A percentile compares a stretch with the other conserved stretches of the same genome.
Evolutionary conservation across 2,888 invertebrate species (phyloP).

Genomic region (Agriopis aurantiaria): DNA sequence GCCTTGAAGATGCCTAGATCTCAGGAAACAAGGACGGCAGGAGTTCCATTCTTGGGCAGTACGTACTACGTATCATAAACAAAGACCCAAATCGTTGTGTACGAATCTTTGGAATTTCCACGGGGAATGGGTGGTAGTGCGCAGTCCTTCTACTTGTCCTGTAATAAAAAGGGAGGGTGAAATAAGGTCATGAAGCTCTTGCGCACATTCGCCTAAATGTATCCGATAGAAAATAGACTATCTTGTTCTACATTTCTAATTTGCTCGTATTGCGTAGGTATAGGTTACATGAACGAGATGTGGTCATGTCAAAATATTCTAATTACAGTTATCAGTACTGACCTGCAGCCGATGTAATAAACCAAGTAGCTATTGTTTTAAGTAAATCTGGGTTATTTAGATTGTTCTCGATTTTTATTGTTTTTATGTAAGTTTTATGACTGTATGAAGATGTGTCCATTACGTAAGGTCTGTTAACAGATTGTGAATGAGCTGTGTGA

Average conservation of each 20-base stretch:
- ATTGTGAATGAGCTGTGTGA: background rate
- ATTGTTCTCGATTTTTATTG: conserved; percentile 8
- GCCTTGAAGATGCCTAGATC: too few relatives aligned
- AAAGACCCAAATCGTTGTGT: too few relatives aligned
- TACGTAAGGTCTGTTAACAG: background rate
- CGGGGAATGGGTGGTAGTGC: too few relatives aligned
- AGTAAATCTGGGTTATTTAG: conserved; percentile 10
- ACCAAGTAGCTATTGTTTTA: conserved; percentile 3
- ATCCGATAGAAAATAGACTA: too few relatives aligned
- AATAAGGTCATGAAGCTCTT: too few relatives aligned
- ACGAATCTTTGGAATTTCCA: too few relatives aligned
- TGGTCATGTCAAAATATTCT: conserved; percentile 10
- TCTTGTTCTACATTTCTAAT: background rate
- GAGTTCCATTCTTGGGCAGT: too few relatives aligned
- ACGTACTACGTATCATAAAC: too few relatives aligned
- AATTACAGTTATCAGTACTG: conserved; percentile 8
- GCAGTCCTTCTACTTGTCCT: too few relatives aligned
- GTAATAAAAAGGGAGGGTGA: too few relatives aligned
- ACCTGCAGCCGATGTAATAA: background rate
- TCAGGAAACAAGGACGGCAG: too few relatives aligned
- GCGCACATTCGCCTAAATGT: too few relatives aligned
- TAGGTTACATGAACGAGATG: background rate
- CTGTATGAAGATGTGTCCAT: conserved; percentile 5
- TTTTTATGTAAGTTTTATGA: conserved; percentile 8
- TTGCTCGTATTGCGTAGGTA: background rate